phyloP scores from a whole-genome alignment of 2,113 vertebrate species.

The Prunella fulvescens region DNA sequence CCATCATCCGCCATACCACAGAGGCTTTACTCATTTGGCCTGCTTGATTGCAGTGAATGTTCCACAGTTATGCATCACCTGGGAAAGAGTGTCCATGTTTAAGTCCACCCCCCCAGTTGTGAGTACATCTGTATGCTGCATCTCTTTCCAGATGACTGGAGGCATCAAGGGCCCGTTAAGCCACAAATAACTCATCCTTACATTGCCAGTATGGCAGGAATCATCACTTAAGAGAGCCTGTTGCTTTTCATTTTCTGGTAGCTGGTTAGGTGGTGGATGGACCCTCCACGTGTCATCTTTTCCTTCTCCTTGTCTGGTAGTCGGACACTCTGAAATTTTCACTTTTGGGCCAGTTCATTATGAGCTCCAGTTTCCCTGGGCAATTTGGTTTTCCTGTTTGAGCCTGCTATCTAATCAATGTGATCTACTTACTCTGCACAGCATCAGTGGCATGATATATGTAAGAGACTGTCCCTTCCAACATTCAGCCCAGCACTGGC shows the following conservation, averaged over 20 bases:
- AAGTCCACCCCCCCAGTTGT: accelerated
- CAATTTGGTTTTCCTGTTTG: not conserved
- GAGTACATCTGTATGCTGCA: not conserved
- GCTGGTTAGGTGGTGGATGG: not conserved
- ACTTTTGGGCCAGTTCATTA: not conserved
- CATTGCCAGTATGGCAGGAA: not conserved
- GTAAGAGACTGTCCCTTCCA: not conserved
- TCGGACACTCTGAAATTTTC: not conserved
- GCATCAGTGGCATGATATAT: not conserved
- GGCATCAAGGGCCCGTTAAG: accelerated
- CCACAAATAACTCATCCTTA: not conserved
- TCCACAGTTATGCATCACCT: not conserved
- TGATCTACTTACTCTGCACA: accelerated
- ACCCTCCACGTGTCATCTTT: not conserved
- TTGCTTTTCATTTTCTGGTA: not conserved
- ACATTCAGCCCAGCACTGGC: not conserved
- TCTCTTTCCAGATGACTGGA: not conserved
- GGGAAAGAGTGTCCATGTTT: not conserved
- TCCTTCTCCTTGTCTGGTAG: not conserved
- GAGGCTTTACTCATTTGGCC: not conserved
- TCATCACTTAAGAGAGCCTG: not conserved
- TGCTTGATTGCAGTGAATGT: not conserved
- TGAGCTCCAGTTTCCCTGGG: not conserved
- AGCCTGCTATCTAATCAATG: no score
- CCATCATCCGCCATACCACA: not conserved